Conservation (phyloP, 1,140 invertebrate genomes). For the Brevipalpus yothersi region DNA sequence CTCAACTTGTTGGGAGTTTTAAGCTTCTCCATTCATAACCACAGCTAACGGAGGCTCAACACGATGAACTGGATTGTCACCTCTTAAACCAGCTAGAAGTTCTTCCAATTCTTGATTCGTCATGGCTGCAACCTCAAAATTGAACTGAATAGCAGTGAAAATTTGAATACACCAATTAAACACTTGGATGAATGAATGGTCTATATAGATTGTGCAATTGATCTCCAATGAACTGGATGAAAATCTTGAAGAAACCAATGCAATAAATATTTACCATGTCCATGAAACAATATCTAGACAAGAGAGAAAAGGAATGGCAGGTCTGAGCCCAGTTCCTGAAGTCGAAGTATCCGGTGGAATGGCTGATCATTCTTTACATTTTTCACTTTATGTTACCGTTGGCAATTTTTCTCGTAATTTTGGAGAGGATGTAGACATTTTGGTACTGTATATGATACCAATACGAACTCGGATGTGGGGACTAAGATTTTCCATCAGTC, state of each 20-base stretch:
- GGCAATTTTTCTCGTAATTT: conserved; percentile 44
- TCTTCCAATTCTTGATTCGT: conserved; percentile 7
- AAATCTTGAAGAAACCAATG: conserved; percentile 42
- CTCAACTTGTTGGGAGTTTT: neutral
- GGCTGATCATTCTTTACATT: neutral
- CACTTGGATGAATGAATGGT: too few relatives aligned
- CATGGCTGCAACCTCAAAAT: neutral
- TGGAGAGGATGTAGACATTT: conserved; percentile 50
- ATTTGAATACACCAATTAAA: too few relatives aligned
- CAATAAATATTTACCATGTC: conserved; percentile 45
- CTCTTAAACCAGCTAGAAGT: conserved; percentile 9
- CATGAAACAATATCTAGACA: conserved; percentile 42
- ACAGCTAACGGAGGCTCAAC: conserved; percentile 9
- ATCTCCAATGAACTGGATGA: too few relatives aligned
- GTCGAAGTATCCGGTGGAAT: too few relatives aligned
- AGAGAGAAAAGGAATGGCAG: conserved; percentile 20
- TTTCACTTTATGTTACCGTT: conserved; percentile 26
- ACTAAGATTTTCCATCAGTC: too few relatives aligned
- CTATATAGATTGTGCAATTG: too few relatives aligned
- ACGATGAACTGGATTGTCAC: conserved; percentile 5
- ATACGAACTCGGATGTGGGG: too few relatives aligned
- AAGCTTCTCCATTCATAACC: neutral
- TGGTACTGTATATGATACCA: conserved; percentile 59
- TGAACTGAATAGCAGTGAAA: too few relatives aligned
- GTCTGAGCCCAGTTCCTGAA: neutral